A percentile compares a stretch with the other conserved stretches of the same genome.
Evolutionary conservation across 2,113 vertebrate genomes (phyloP).

Genomic region (Chinchilla lanigera): DNA sequence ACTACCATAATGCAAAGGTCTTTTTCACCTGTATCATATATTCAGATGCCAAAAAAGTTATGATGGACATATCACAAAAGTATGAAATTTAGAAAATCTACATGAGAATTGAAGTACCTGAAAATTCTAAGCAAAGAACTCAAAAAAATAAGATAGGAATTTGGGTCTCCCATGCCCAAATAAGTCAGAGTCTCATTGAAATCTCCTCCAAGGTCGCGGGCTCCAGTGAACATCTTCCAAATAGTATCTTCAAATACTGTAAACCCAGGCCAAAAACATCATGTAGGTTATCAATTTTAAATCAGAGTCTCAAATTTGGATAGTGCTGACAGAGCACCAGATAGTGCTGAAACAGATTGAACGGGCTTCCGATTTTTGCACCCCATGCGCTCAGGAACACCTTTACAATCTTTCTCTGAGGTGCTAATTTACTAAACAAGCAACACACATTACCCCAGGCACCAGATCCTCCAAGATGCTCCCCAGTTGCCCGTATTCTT

Average conservation of each 20-base stretch:
- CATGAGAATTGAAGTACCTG: background rate
- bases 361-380: background rate
- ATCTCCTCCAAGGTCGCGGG: background rate
- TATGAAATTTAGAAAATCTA: background rate
- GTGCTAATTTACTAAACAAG: slow-evolving; percentile 73
- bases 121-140: background rate
- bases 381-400: slow-evolving; percentile 40
- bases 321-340: slow-evolving; percentile 35
- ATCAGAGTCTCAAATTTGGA: slow-evolving; percentile 21
- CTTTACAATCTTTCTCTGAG: slow-evolving; percentile 57
- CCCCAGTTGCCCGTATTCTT: slow-evolving; percentile 49
- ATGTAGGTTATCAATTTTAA: slow-evolving; percentile 47
- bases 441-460: slow-evolving; percentile 43
- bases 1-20: background rate
- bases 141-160: background rate
- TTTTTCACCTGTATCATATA: background rate
- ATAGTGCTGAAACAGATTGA: slow-evolving; percentile 52
- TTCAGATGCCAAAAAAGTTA: slow-evolving; percentile 50
- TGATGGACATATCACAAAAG: background rate
- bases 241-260: background rate
- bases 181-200: background rate
- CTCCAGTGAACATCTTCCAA: background rate
- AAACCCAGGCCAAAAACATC: background rate
- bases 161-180: background rate
- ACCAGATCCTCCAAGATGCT: slow-evolving; percentile 50